phyloP scores from a whole-genome alignment of 2,113 vertebrate genomes.

The Barnardius zonarius region DNA sequence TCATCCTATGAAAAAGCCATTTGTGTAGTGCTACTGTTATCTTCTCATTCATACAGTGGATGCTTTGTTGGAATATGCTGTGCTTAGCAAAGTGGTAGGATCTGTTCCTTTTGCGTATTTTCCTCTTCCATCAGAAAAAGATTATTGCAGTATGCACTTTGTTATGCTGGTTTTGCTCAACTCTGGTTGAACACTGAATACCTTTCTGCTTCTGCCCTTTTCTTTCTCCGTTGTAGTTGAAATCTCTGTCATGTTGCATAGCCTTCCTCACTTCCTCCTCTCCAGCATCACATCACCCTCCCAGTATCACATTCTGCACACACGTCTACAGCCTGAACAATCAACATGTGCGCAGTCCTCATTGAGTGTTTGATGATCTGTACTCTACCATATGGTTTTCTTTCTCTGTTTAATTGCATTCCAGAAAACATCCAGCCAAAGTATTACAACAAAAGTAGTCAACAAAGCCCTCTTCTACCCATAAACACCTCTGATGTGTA shows the following conservation, averaged over 20 bases:
- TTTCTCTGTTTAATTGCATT: neutral
- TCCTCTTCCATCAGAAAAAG: neutral
- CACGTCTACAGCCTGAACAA: neutral
- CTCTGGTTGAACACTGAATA: neutral
- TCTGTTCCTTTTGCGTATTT: neutral
- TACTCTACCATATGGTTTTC: neutral
- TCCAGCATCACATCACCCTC: neutral
- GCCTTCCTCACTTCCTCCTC: neutral
- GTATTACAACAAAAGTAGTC: neutral
- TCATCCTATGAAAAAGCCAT: neutral
- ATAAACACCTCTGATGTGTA: neutral
- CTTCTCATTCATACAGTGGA: neutral
- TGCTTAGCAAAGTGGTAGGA: neutral
- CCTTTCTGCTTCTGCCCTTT: neutral
- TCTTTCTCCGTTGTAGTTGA: rapidly evolving
- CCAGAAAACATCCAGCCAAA: neutral
- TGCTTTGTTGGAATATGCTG: neutral
- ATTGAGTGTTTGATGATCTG: neutral
- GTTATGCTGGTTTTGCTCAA: neutral
- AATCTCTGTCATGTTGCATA: neutral
- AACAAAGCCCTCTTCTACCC: neutral
- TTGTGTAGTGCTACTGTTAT: neutral
- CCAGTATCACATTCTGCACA: neutral
- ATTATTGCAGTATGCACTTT: neutral
- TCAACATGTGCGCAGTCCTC: neutral